phyloP scores from a whole-genome alignment of 2,888 invertebrate species.

The Electrophaes corylata region DNA sequence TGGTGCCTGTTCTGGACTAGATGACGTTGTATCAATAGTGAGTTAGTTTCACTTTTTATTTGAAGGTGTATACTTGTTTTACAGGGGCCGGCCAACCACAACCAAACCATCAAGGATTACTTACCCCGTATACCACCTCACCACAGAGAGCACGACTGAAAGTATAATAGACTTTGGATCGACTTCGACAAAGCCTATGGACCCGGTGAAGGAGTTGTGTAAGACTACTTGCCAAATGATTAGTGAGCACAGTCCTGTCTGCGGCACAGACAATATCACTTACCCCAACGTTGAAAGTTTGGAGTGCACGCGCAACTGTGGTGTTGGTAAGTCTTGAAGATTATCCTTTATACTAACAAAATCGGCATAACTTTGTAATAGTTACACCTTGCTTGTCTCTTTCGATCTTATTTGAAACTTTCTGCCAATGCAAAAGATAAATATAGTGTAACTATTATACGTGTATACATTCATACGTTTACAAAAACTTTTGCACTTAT shows the following conservation, averaged over 20 bases:
- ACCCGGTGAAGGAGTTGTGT: slow-evolving; percentile 7
- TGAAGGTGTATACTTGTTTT: neutral
- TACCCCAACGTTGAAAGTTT: slow-evolving; percentile 22
- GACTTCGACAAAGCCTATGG: neutral
- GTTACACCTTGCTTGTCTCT: too few relatives aligned
- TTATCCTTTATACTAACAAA: too few relatives aligned
- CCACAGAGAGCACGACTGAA: neutral
- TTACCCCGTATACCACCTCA: slow-evolving; percentile 13
- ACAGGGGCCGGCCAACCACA: slow-evolving; percentile 8
- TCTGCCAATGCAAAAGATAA: too few relatives aligned
- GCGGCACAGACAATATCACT: slow-evolving; percentile 22
- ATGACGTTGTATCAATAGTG: too few relatives aligned
- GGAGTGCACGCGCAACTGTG: slow-evolving; percentile 24
- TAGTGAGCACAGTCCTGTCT: slow-evolving; percentile 16
- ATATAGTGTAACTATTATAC: too few relatives aligned
- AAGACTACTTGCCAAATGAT: slow-evolving; percentile 2
- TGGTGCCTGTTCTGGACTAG: too few relatives aligned
- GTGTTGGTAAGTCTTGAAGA: slow-evolving; percentile 22
- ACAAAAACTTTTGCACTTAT: too few relatives aligned
- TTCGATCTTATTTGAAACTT: too few relatives aligned
- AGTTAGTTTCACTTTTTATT: too few relatives aligned
- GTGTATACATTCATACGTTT: too few relatives aligned
- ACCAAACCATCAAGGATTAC: slow-evolving; percentile 9
- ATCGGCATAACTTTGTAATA: too few relatives aligned
- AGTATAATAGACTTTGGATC: neutral